Percentiles rank a stretch among this genome's conserved stretches.
Evolutionary conservation across 2,797 vertebrate species (phyloP).

Genomic region (Oreortyx pictus): DNA sequence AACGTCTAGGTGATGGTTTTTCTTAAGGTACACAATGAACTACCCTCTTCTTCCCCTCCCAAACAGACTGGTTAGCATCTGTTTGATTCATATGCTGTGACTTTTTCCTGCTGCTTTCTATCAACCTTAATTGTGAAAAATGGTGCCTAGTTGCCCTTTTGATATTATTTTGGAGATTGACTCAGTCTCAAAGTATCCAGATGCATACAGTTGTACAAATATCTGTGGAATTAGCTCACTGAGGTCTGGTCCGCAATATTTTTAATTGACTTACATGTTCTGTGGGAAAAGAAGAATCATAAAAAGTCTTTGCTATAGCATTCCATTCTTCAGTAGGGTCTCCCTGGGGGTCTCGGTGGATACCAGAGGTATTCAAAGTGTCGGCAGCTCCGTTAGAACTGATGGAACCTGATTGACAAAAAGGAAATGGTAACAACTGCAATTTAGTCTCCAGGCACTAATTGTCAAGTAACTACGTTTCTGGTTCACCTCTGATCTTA

Average conservation of each 20-base stretch:
- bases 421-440: constrained; percentile 80
- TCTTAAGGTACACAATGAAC: constrained; percentile 63
- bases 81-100: constrained; percentile 83
- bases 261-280: constrained; percentile 88
- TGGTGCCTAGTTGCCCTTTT: constrained; percentile 82
- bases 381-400: constrained; percentile 79
- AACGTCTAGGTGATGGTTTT: constrained; percentile 64
- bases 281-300: constrained; percentile 83
- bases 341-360: constrained; percentile 76
- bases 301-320: constrained; percentile 81
- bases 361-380: constrained; percentile 76
- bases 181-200: constrained; percentile 83
- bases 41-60: constrained; percentile 71
- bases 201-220: constrained; percentile 81
- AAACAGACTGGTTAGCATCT: constrained; percentile 78
- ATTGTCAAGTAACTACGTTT: constrained; percentile 67
- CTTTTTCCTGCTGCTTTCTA: constrained; percentile 88
- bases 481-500: constrained; percentile 69
- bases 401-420: constrained; percentile 82
- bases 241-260: constrained; percentile 79
- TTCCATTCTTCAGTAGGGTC: constrained; percentile 82
- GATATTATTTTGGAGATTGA: constrained; percentile 83
- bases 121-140: constrained; percentile 87
- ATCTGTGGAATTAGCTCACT: constrained; percentile 83
- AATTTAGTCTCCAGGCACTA: constrained; percentile 74